Base-by-base conservation (phyloP, 2,888 invertebrate species). In the Clepsis dumicolana region DNA sequence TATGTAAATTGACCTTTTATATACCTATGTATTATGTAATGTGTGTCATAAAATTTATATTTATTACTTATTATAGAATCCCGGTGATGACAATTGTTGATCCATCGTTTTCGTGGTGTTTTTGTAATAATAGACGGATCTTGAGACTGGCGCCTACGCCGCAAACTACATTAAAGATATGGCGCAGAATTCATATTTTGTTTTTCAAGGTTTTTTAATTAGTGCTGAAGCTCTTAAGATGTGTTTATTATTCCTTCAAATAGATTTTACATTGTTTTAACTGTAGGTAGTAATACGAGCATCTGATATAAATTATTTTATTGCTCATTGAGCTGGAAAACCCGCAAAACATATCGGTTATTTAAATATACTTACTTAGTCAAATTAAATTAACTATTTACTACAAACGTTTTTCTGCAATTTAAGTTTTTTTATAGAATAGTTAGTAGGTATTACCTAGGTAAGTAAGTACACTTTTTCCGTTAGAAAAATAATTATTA, bases 91-190 rank as follows among this genome's bases (percentile, higher is more conserved):
- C 32, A 38, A 25, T 35, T 62, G 53, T n/a, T 66, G 50, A 32
- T 41, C 41, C 56, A 50, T 75, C 74, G 73, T 77, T 77, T 66
- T 75, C 73, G 83, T 85, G 41, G 74, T 74, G 73, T 77, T 77
- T 65, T 75, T 73, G 84, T 85, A 83, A 86, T 89, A 90, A 90
- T 89, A 88, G 87, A 89, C 88, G 86, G 90, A 89, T 89, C 89
- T 89, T 90, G 88, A 90, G 90, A 89, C 89, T 89, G 90, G 89
- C 73, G 74, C 74, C 71, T 70, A 24, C 77, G 78, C 77, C 76
- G 75, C 69, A 60, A 61, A 63, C n/a, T n/a, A n/a, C n/a, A n/a
- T n/a, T n/a, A n/a, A 73, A 71, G 77, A 78, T 78, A 76, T 64
- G 75, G 12, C 35, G 54, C 54, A 7, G 18, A 72, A 48, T 10